Evolutionary conservation across 2,888 invertebrate species (phyloP).

Genomic region (Zygaena filipendulae): DNA sequence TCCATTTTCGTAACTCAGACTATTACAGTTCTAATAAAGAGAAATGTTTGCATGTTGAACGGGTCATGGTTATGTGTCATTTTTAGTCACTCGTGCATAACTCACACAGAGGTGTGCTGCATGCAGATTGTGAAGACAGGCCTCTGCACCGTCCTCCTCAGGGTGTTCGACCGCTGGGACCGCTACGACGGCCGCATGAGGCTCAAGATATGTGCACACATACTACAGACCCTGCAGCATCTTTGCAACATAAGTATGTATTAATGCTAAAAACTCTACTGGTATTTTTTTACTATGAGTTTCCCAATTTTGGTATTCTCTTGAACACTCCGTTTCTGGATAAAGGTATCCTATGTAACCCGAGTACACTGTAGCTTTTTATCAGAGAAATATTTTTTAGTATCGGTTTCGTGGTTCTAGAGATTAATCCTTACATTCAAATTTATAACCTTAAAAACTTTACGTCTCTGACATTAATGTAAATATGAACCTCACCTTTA

Average conservation of each 20-base stretch:
- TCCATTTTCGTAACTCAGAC: no score
- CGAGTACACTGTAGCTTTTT: no score
- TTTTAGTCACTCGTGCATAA: slow-evolving; percentile 46
- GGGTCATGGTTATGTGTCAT: slow-evolving; percentile 18
- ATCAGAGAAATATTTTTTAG: no score
- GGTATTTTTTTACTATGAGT: slow-evolving; percentile 1
- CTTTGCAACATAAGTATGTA: slow-evolving; percentile 71
- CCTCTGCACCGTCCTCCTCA: slow-evolving; percentile 64
- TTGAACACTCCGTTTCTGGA: no score
- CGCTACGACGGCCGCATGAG: slow-evolving; percentile 72
- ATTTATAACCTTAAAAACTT: no score
- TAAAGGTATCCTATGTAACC: no score
- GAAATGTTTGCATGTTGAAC: slow-evolving; percentile 28
- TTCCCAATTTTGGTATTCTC: no score
- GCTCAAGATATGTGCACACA: slow-evolving; percentile 70
- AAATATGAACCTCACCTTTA: no score
- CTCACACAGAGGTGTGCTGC: slow-evolving; percentile 71
- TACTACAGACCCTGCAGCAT: slow-evolving; percentile 70
- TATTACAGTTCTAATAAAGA: no score
- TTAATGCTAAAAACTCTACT: slow-evolving; percentile 3
- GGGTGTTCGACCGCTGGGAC: slow-evolving; percentile 73
- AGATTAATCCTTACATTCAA: no score
- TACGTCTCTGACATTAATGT: no score
- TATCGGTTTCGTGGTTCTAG: no score
- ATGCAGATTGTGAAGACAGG: slow-evolving; percentile 72